Conservation (phyloP, 1,140 invertebrate genomes). For the Gryon sp. region DNA sequence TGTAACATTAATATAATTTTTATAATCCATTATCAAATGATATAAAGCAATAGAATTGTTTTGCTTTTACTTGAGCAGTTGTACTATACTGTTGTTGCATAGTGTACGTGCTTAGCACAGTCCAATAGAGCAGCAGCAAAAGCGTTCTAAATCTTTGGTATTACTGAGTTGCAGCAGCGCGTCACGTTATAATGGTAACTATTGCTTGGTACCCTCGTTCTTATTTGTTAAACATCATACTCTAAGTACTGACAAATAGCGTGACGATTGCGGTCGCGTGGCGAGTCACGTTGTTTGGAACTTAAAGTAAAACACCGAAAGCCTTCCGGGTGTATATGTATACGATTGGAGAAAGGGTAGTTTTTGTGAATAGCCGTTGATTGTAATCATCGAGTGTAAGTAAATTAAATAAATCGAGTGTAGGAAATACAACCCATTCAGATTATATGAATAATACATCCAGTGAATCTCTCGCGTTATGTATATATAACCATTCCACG, state of each 20-base stretch:
- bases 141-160: constrained; percentile 39
- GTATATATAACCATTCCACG: constrained; percentile 43
- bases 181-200: constrained; percentile 45
- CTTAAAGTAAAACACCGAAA: constrained; percentile 74
- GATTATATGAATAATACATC: constrained; percentile 57
- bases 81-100: too few species aligned
- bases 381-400: constrained; percentile 79
- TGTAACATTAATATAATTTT: too few species aligned
- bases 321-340: too few species aligned
- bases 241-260: constrained; percentile 75
- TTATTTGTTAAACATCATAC: constrained; percentile 71
- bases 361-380: constrained; percentile 78
- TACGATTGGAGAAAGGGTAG: constrained; percentile 70
- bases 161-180: constrained; percentile 8
- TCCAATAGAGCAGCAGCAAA: constrained; percentile 38
- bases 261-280: constrained; percentile 79
- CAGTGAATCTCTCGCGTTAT: constrained; percentile 54
- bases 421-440: too few species aligned
- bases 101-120: constrained; percentile 18
- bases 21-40: too few species aligned
- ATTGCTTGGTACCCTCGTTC: constrained; percentile 40
- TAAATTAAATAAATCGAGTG: too few species aligned
- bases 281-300: constrained; percentile 72
- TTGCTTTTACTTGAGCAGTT: too few species aligned
- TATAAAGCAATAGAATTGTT: too few species aligned